Conservation (phyloP, 1,140 invertebrate species). For the Pteromalus puparum region DNA sequence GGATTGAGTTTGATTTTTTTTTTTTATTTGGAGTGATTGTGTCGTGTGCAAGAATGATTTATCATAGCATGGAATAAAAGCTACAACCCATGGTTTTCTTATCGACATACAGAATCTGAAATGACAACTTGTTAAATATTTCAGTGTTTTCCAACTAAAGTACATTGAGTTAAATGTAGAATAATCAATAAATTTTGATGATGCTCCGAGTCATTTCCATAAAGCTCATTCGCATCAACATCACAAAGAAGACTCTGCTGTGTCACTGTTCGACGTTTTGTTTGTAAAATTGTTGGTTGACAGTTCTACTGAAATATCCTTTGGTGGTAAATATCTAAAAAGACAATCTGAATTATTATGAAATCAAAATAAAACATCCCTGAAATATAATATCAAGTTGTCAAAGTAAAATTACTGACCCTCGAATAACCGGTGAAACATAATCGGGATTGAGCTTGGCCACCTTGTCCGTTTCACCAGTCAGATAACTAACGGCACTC, state of each 20-base stretch:
- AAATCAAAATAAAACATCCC: neutral
- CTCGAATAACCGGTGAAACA: conserved; percentile 59
- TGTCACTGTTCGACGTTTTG: neutral
- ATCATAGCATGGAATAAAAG: too few relatives aligned
- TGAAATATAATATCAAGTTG: neutral
- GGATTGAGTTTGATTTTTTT: too few relatives aligned
- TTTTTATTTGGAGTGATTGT: too few relatives aligned
- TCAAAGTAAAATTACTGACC: conserved; percentile 43
- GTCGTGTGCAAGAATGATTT: too few relatives aligned
- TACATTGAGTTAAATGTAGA: too few relatives aligned
- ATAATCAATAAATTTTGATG: too few relatives aligned
- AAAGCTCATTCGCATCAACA: too few relatives aligned
- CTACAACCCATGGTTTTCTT: too few relatives aligned
- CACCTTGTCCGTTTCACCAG: conserved; percentile 64
- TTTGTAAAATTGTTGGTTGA: neutral
- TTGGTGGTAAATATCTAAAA: neutral
- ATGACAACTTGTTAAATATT: too few relatives aligned
- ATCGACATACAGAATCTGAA: too few relatives aligned
- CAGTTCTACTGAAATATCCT: neutral
- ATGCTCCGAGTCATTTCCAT: too few relatives aligned
- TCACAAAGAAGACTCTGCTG: neutral
- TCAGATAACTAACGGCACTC: conserved; percentile 70
- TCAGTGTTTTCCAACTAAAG: too few relatives aligned
- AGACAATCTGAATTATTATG: neutral
- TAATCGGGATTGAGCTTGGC: conserved; percentile 59